phyloP scores from a whole-genome alignment of 2,113 vertebrate genomes.

The Lagopus muta region DNA sequence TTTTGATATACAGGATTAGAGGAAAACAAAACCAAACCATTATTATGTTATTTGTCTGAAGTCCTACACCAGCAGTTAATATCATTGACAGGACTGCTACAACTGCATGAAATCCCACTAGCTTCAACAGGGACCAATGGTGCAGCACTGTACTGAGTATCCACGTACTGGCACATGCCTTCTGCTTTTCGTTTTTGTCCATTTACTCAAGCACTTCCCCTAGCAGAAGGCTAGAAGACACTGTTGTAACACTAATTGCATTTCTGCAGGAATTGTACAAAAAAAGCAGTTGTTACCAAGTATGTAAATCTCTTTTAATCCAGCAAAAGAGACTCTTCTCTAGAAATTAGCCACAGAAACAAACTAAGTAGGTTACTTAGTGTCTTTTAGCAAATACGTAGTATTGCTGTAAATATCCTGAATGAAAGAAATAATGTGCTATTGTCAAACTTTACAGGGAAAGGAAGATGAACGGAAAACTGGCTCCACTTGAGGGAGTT shows the following conservation, averaged over 20 bases:
- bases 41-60: neutral
- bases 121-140: neutral
- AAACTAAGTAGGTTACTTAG: neutral
- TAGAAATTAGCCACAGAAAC: neutral
- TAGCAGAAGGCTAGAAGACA: neutral
- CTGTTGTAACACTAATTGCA: neutral
- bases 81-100: neutral
- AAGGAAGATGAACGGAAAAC: neutral
- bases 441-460: neutral
- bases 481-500: neutral
- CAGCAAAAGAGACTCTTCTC: neutral
- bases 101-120: neutral
- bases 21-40: neutral
- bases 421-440: neutral
- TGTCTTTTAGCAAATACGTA: neutral
- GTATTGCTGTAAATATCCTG: neutral
- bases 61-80: neutral
- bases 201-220: neutral
- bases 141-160: neutral
- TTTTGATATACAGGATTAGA: neutral
- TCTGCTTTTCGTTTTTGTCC: neutral
- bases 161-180: rapidly evolving
- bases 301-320: neutral
- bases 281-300: neutral
- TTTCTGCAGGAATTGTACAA: neutral